Evolutionary conservation across 2,113 vertebrate species (phyloP).

Genomic region (Saccopteryx leptura): DNA sequence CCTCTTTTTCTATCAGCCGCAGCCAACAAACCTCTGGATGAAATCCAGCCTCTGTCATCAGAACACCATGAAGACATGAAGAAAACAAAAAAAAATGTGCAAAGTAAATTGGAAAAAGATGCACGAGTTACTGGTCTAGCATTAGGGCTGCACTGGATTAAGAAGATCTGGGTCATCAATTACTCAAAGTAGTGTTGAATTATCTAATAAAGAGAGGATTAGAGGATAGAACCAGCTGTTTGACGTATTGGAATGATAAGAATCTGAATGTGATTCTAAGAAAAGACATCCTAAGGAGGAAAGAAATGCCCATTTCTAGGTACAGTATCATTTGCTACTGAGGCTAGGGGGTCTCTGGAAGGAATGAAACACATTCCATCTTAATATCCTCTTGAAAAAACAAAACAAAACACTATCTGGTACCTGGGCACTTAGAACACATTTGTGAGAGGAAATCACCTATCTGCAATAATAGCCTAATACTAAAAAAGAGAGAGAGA

Average conservation of each 20-base stretch:
- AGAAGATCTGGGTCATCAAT: constrained; percentile 67
- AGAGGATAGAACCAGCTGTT: constrained; percentile 57
- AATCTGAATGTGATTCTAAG: constrained; percentile 59
- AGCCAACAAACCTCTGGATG: neutral
- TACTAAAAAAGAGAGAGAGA: neutral
- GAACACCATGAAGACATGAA: neutral
- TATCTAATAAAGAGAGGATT: constrained; percentile 58
- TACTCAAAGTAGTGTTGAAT: constrained; percentile 53
- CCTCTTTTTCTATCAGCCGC: neutral
- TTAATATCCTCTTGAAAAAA: constrained; percentile 13
- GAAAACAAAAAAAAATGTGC: neutral
- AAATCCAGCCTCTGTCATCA: neutral
- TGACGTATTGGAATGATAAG: neutral
- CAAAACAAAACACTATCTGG: neutral
- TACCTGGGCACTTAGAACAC: neutral
- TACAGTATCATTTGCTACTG: neutral
- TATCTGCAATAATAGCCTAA: neutral
- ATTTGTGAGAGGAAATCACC: neutral
- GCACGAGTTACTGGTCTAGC: neutral
- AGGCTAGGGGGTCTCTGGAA: neutral
- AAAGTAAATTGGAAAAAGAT: constrained; percentile 57
- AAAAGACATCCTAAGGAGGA: neutral
- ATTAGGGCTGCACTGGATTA: constrained; percentile 15
- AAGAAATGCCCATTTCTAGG: neutral
- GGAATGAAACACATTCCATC: neutral